These are phyloP conservation scores for Acanthosepion esculentum DNA, from an alignment of 2,888 invertebrate genomes.

Conservation along the genomic window DNA sequence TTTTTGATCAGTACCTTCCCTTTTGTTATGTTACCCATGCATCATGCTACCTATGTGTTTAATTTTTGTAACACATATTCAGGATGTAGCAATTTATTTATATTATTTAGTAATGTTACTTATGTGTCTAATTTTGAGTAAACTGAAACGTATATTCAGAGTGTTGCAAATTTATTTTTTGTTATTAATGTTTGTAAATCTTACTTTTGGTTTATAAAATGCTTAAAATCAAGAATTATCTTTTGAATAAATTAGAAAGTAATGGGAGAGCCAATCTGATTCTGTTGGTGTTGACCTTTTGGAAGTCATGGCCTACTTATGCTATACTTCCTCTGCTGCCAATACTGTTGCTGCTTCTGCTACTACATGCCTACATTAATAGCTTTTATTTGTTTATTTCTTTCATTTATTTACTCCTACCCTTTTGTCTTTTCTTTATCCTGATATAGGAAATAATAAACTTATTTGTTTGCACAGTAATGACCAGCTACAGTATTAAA, in stretches of 20 bases:
- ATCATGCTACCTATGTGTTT: too few relatives aligned
- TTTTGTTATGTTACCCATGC: too few relatives aligned
- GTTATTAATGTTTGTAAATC: too few relatives aligned
- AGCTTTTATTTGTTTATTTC: not conserved
- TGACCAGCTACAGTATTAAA: not conserved
- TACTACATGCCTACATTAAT: not conserved
- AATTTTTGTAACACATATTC: too few relatives aligned
- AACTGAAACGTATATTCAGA: too few relatives aligned
- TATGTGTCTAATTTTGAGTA: too few relatives aligned
- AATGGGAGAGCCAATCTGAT: not conserved
- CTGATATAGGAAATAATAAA: not conserved
- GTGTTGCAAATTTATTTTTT: too few relatives aligned
- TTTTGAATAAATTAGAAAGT: not conserved
- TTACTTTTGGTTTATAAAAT: too few relatives aligned
- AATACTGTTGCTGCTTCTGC: not conserved
- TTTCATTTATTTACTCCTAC: not conserved
- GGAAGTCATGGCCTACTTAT: constrained; percentile 33
- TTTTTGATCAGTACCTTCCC: too few relatives aligned
- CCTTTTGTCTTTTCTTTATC: not conserved
- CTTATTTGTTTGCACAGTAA: not conserved
- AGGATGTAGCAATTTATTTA: too few relatives aligned
- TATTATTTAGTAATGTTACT: too few relatives aligned
- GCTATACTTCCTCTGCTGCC: constrained; percentile 13
- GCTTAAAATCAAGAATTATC: too few relatives aligned
- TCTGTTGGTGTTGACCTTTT: not conserved